phyloP scores from a whole-genome alignment of 2,113 vertebrate species.

The Trochalopteron elliotii region DNA sequence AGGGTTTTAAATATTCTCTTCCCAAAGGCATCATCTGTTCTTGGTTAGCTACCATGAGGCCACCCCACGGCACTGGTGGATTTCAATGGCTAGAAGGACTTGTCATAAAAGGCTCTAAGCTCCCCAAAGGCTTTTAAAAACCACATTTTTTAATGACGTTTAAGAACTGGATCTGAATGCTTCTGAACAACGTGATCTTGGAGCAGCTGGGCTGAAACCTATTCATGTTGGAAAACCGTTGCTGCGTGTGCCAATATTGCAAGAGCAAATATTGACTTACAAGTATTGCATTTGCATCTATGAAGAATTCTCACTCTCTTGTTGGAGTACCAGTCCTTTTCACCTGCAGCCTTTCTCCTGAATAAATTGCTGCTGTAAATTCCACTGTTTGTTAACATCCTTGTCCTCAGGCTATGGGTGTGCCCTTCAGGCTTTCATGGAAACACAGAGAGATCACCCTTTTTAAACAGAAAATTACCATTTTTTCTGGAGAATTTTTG shows the following conservation, averaged over 20 bases:
- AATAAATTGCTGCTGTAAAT: conserved; percentile 33
- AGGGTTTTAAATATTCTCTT: conserved; percentile 15
- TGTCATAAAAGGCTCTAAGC: not conserved
- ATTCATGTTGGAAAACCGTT: conserved; percentile 7
- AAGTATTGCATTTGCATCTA: not conserved
- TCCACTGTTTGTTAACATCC: conserved; percentile 9
- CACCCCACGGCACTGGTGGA: not conserved
- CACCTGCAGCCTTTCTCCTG: conserved; percentile 26
- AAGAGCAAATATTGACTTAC: conserved; percentile 31
- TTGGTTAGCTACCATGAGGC: conserved; percentile 34
- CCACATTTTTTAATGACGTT: not conserved
- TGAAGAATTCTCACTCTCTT: not conserved
- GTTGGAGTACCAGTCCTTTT: not conserved
- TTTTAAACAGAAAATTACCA: not conserved
- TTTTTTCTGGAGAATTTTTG: not conserved
- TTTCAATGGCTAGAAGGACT: conserved; percentile 21
- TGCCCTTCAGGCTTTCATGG: not conserved
- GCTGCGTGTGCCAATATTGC: not conserved
- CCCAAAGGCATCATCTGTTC: conserved; percentile 31
- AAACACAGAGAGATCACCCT: not conserved
- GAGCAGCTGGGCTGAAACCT: conserved; percentile 16
- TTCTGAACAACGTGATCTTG: not conserved
- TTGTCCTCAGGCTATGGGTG: conserved; percentile 21
- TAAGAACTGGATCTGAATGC: not conserved
- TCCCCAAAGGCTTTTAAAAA: conserved; percentile 12